Evolutionary conservation across 2,888 invertebrate species (phyloP).

Genomic region (Dermolepida albohirtum): DNA sequence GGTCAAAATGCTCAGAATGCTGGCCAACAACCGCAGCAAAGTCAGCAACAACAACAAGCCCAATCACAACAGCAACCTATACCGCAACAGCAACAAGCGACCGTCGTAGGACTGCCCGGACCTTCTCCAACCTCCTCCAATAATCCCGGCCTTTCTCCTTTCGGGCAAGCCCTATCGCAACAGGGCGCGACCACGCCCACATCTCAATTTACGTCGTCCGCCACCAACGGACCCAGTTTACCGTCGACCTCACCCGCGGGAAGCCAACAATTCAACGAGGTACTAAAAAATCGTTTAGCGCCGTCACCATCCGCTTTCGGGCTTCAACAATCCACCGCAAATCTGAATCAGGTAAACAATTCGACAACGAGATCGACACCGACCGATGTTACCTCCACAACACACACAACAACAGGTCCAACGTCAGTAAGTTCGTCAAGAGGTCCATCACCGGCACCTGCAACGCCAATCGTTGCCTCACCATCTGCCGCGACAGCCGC

Average conservation of each 20-base stretch:
- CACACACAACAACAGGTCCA: constrained; percentile 71
- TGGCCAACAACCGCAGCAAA: constrained; percentile 28
- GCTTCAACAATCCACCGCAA: constrained; percentile 54
- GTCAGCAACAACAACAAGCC: constrained; percentile 60
- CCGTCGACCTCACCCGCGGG: constrained; percentile 64
- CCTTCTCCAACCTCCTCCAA: constrained; percentile 79
- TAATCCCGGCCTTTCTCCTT: constrained; percentile 76
- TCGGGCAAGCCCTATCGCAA: constrained; percentile 72
- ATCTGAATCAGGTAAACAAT: constrained; percentile 63
- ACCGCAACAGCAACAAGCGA: constrained; percentile 68
- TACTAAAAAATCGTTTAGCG: constrained; percentile 71
- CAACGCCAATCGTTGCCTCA: constrained; percentile 63
- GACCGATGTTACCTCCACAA: constrained; percentile 70
- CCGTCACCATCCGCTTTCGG: constrained; percentile 63
- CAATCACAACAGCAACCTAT: constrained; percentile 61
- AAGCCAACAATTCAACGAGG: constrained; percentile 69
- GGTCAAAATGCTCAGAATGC: constrained; percentile 65
- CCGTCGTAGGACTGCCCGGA: constrained; percentile 78
- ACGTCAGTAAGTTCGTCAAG: constrained; percentile 73
- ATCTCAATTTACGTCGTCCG: constrained; percentile 61
- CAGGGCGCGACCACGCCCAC: constrained; percentile 55
- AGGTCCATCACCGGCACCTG: constrained; percentile 69
- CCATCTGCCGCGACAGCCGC: constrained; percentile 59
- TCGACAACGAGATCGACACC: constrained; percentile 56
- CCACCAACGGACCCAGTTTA: constrained; percentile 65